A percentile compares a stretch with the other conserved stretches of the same genome.
These are phyloP conservation scores for Formica aserva DNA, from an alignment of 2,888 invertebrate species.

Conservation along the genomic window DNA sequence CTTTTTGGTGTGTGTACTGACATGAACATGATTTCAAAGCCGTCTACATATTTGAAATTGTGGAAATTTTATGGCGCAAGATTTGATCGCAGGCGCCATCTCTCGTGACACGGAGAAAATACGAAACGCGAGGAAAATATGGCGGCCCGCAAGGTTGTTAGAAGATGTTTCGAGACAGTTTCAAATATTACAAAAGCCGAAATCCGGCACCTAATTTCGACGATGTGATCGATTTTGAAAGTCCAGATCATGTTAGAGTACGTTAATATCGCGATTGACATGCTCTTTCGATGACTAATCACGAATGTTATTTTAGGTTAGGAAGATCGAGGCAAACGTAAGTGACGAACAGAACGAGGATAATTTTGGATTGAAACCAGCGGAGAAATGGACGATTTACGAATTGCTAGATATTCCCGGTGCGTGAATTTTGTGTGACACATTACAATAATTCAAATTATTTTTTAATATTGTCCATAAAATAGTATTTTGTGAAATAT, in stretches of 20 bases:
- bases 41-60: not conserved
- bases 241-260: constrained; percentile 73
- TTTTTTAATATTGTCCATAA: not conserved
- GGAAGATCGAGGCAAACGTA: constrained; percentile 65
- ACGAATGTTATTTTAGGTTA: constrained; percentile 79
- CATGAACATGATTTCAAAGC: not conserved
- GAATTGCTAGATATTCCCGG: constrained; percentile 89
- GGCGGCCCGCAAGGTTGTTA: constrained; percentile 67
- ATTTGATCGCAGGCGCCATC: constrained; percentile 23
- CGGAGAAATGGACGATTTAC: constrained; percentile 89
- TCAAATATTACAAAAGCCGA: constrained; percentile 93
- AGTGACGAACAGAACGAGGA: constrained; percentile 56
- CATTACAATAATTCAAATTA: not conserved
- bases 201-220: constrained; percentile 89
- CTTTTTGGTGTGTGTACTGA: not conserved
- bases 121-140: constrained; percentile 60
- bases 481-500: not conserved
- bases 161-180: constrained; percentile 90
- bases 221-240: constrained; percentile 88
- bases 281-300: not conserved
- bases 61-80: not conserved
- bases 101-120: not conserved
- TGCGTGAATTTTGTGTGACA: constrained; percentile 67
- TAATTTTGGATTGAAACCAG: constrained; percentile 85
- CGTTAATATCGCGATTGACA: constrained; percentile 31